These are phyloP conservation scores for Mystacides longicornis DNA, from an alignment of 2,888 invertebrate genomes.

Conservation along the genomic window DNA sequence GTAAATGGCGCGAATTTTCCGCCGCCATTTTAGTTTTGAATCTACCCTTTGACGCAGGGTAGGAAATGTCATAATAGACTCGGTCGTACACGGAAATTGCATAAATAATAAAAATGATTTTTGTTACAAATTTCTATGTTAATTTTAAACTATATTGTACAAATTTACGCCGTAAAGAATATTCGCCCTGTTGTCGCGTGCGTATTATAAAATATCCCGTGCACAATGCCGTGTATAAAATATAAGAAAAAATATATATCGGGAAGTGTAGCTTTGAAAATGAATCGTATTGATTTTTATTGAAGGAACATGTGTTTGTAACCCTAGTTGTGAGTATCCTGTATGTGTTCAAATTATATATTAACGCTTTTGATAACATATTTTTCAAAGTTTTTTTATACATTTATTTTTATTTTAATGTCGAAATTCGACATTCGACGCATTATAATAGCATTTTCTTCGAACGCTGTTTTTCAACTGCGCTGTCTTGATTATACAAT, in stretches of 20 bases:
- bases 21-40: conserved; percentile 2
- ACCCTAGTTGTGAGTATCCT: conserved; percentile 14
- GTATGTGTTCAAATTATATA: conserved; percentile 2
- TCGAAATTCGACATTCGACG: no score
- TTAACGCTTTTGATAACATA: no score
- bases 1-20: conserved; percentile 3
- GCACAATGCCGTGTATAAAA: neutral
- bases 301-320: conserved; percentile 23
- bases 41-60: conserved; percentile 11
- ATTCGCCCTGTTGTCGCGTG: no score
- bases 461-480: no score
- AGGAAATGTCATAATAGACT: conserved; percentile 9
- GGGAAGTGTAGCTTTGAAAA: conserved; percentile 8
- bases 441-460: no score
- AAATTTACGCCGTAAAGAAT: neutral
- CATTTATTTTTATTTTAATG: no score
- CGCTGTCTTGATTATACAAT: no score
- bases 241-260: neutral
- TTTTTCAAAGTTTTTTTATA: no score
- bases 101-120: conserved; percentile 1
- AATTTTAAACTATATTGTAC: neutral
- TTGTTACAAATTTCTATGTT: neutral
- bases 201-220: neutral
- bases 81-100: neutral
- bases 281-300: conserved; percentile 23